Evolutionary conservation across 2,113 vertebrate genomes (phyloP), one percentile per base, ranked within the genome.

Genomic region (Passerina amoena): DNA sequence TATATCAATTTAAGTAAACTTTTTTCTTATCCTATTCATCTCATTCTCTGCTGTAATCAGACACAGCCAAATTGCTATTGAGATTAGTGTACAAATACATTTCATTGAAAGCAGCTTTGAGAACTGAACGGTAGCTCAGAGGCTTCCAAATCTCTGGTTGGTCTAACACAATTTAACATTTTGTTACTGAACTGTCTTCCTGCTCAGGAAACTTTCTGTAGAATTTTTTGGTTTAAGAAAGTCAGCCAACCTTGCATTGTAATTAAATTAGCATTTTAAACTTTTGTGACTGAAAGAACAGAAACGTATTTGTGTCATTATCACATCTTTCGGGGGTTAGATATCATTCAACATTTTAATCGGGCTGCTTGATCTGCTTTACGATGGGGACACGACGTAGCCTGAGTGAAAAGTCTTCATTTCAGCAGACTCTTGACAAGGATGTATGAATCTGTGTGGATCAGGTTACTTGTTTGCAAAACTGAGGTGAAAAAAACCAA

Each of bases 211-310:
- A 95, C 84, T 60, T 75, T 90, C 54, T 37, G 31, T 40, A 94
- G 72, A 82, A 45, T 66, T 86, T 97, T 86, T 87, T 69, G 33
- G 54, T 94, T 95, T 78, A 81, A 69, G 82, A 97, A 92, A 93
- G 80, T 80, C 77, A 86, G 81, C 88, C 90, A 83, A 53, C 68
- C 91, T 96, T 90, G 87, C 66, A n/a, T 28, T 57, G 64, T 97
- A 97, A 96, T 97, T 86, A 81, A 90, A 92, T 97, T 73, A 90
- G 69, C 65, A 56, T 95, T 96, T 87, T 61, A 94, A 91, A 94
- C 65, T 64, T 83, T 48, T 73, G 60, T 78, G 82, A 66, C 59
- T 71, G 70, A 45, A 92, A 50, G 94, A 95, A 96, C 89, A 96
- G 84, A 69, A 86, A 71, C 0, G 3, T 90, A 51, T 95, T 97